Conservation (phyloP, 2,888 invertebrate species). For the Hedya salicella region DNA sequence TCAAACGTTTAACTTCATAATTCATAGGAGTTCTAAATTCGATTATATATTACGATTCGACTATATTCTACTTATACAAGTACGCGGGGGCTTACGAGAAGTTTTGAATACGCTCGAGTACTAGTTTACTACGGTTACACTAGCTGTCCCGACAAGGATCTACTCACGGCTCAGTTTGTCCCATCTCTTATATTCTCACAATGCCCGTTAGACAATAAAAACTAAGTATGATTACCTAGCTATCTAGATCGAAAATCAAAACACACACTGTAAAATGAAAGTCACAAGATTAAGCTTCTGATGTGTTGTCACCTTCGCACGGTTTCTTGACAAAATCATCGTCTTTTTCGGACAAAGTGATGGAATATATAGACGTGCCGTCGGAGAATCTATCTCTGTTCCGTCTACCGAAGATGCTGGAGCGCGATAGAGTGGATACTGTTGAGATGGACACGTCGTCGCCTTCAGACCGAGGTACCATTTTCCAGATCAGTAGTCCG, state of each 20-base stretch:
- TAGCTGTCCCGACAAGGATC: conserved; percentile 19
- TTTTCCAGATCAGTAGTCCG: conserved; percentile 83
- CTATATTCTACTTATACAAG: no score
- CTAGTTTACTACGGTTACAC: neutral
- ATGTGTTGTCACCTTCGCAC: conserved; percentile 77
- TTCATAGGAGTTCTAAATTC: no score
- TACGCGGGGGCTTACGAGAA: no score
- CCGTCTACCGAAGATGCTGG: conserved; percentile 70
- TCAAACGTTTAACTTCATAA: no score
- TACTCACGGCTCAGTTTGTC: conserved; percentile 22
- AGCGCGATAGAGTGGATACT: conserved; percentile 72
- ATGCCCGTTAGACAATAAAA: conserved; percentile 28
- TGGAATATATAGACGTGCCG: conserved; percentile 79
- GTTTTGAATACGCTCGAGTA: neutral
- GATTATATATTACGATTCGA: no score
- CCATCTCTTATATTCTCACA: conserved; percentile 17
- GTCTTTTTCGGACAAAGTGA: conserved; percentile 78
- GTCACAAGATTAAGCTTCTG: conserved; percentile 70
- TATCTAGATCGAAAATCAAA: conserved; percentile 38
- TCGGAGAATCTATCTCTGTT: conserved; percentile 78
- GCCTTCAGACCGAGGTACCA: conserved; percentile 81
- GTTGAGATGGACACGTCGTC: conserved; percentile 81
- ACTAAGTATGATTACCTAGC: conserved; percentile 35
- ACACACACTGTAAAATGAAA: conserved; percentile 36
- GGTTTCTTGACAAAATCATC: conserved; percentile 68